A percentile compares a stretch with the other conserved stretches of the same genome.
Evolutionary conservation across 2,113 vertebrate species (phyloP).

Genomic region (Gnathonemus echidnorhynchus): DNA sequence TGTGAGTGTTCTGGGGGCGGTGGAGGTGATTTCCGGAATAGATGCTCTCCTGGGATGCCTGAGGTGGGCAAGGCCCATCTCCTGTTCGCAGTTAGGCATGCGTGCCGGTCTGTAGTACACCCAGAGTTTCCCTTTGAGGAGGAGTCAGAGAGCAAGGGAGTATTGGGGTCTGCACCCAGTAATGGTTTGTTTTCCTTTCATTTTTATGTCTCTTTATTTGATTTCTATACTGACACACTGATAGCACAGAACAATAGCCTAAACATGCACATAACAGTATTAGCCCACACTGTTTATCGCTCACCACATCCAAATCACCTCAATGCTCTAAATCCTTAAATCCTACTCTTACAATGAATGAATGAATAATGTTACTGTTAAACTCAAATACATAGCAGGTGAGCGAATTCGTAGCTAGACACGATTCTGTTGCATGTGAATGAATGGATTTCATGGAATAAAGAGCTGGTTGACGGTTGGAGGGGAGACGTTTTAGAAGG

Average conservation of each 20-base stretch:
- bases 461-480: background rate
- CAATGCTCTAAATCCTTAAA: background rate
- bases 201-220: background rate
- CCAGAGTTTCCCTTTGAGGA: constrained; percentile 24
- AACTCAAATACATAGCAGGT: background rate
- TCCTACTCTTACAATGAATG: background rate
- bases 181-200: background rate
- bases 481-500: background rate
- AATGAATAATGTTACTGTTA: background rate
- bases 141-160: constrained; percentile 5
- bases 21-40: constrained; percentile 34
- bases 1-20: constrained; percentile 25
- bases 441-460: background rate
- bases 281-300: background rate
- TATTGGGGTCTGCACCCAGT: background rate
- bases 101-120: constrained; percentile 29
- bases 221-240: background rate
- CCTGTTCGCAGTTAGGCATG: constrained; percentile 30
- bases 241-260: background rate
- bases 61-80: constrained; percentile 29
- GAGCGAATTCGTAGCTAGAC: background rate
- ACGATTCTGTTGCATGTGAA: background rate
- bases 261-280: background rate
- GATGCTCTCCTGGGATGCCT: constrained; percentile 25
- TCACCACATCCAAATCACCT: background rate